Conservation (phyloP, 2,797 vertebrate genomes). For the Alcedo quadribrachys region DNA sequence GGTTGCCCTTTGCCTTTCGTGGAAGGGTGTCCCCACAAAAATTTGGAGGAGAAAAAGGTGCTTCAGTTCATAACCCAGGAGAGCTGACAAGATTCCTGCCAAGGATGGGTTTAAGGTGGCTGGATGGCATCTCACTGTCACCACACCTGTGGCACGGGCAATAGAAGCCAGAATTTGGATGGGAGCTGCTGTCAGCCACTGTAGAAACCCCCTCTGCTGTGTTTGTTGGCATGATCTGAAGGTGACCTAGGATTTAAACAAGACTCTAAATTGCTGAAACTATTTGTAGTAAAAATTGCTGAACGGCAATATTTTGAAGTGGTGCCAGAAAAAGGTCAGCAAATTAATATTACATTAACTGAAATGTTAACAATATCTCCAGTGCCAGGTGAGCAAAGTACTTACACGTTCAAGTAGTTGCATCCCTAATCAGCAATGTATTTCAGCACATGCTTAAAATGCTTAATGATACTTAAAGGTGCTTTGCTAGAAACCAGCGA, state of each 20-base stretch:
- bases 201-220: neutral
- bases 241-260: neutral
- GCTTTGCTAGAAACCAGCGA: slow-evolving; percentile 11
- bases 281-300: neutral
- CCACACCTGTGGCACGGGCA: rapidly evolving
- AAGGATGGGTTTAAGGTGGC: neutral
- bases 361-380: neutral
- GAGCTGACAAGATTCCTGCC: neutral
- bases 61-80: neutral
- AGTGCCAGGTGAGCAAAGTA: neutral
- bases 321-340: neutral
- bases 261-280: neutral
- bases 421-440: neutral
- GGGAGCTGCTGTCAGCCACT: rapidly evolving
- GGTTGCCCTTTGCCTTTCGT: neutral
- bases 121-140: neutral
- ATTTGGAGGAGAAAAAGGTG: neutral
- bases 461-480: slow-evolving; percentile 18
- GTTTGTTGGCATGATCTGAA: neutral
- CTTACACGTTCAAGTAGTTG: neutral
- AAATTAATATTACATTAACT: slow-evolving; percentile 5
- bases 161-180: neutral
- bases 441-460: slow-evolving; percentile 19
- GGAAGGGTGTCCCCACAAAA: neutral
- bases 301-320: neutral